phyloP scores from a whole-genome alignment of 2,888 invertebrate genomes.

The Cyrtodaria siliqua region DNA sequence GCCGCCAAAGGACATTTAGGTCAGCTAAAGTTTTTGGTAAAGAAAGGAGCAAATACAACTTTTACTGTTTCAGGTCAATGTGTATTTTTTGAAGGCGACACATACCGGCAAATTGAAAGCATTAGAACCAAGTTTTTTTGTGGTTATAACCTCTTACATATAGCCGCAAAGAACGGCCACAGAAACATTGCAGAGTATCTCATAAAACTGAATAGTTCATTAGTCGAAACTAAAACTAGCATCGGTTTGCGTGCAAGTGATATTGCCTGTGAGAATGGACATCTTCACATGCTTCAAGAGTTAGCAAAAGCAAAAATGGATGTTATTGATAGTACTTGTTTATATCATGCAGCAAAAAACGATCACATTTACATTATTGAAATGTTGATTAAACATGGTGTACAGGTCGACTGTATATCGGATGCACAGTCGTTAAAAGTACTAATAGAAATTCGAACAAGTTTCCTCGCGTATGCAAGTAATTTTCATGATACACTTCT shows the following conservation, averaged over 20 bases:
- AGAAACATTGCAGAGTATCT: not conserved
- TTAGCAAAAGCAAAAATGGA: not conserved
- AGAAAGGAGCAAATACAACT: constrained; percentile 9
- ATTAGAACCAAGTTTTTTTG: not conserved
- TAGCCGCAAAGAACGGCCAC: not conserved
- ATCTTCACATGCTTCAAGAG: constrained; percentile 2
- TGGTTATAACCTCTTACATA: not conserved
- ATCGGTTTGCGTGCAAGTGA: constrained; percentile 14
- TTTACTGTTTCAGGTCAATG: not conserved
- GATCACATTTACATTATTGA: constrained; percentile 16
- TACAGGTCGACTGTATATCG: not conserved
- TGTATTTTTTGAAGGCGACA: not conserved
- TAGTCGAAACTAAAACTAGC: not conserved
- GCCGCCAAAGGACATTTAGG: constrained; percentile 11
- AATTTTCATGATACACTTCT: not conserved
- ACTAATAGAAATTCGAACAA: not conserved
- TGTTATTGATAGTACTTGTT: constrained; percentile 4
- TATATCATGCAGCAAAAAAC: constrained; percentile 19
- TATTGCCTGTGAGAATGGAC: constrained; percentile 38
- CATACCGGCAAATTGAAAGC: not conserved
- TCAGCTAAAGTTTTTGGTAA: constrained; percentile 2
- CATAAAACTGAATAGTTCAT: not conserved
- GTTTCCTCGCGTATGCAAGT: not conserved
- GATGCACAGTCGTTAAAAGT: not conserved
- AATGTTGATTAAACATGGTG: not conserved